phyloP scores from a whole-genome alignment of 1,140 invertebrate species.

The Lucilia sericata region DNA sequence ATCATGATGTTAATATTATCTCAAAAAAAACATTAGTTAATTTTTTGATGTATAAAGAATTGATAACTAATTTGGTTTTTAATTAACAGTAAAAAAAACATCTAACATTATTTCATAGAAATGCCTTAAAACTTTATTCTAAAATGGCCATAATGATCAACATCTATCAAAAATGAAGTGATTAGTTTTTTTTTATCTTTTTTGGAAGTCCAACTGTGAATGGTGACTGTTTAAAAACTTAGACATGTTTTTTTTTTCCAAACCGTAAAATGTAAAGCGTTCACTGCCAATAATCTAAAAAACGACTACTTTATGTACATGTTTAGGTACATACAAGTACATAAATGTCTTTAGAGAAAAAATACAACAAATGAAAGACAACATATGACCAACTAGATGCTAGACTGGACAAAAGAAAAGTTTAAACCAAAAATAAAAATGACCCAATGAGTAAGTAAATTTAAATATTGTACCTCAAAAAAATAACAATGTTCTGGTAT shows the following conservation, averaged over 20 bases:
- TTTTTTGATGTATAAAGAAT: no score
- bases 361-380: conserved; percentile 6
- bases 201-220: background rate
- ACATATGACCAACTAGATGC: background rate
- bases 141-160: background rate
- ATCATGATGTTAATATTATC: no score
- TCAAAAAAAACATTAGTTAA: no score
- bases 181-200: background rate
- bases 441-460: conserved; percentile 25
- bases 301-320: background rate
- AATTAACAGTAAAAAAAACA: no score
- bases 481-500: background rate
- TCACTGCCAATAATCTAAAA: background rate
- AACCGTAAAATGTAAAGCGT: background rate
- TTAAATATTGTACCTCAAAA: background rate
- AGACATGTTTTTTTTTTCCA: background rate
- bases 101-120: no score
- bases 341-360: background rate
- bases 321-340: background rate
- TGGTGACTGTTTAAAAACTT: background rate
- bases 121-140: no score
- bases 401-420: background rate
- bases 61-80: no score
- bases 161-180: background rate
- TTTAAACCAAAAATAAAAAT: background rate